Evolutionary conservation across 23 tunicate genomes (phyloP), one percentile per base, ranked within the genome.

Genomic region (Phallusia fumigata): DNA sequence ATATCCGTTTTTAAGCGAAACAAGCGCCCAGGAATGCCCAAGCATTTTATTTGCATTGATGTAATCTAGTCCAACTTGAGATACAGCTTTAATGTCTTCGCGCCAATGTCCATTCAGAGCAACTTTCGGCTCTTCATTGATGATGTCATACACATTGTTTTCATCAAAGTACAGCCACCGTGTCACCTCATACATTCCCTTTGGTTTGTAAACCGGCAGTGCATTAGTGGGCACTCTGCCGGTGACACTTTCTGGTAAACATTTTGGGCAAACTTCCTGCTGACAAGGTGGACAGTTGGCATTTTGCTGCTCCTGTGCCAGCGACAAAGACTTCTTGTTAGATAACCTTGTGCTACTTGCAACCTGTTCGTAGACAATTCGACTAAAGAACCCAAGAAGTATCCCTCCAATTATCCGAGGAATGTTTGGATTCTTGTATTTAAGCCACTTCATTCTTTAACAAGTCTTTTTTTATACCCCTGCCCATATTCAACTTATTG

Each of bases 131-230:
- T 89, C 88, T 49, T 87, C 98, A 64, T 94, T 89, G 51, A 94
- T 94, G 76, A 94, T 94, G 80, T 94, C 98, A 86, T 85, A 94
- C 76, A 94, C 79, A 53, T 75, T 12, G 16, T 79, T 53, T 52
- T 94, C 86, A 76, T 89, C 95, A 74, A 94, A 86, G 16, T 90
- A 65, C 3, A 49, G 51, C 98, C 98, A 94, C 73, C 98, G 73
- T 30, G 88, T 94, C 21, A 94, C 84, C 74, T 94, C 98, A 79
- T 94, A 94, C 98, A 94, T 94, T 8, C 98, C 98, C 73, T 76
- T 94, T 0, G 98, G 98, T 86, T 94, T 89, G 65, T 89, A 94
- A 6, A 83, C 79, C 31, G 82, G 52, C 32, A 32, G 18, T 11
- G 64, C 44, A 36, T 69, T 3, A 77, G 83, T 53, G 30, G 75